Percentiles rank a stretch among this genome's conserved stretches.
Conservation (phyloP, 2,797 vertebrate genomes). For the Propithecus deckenii region DNA sequence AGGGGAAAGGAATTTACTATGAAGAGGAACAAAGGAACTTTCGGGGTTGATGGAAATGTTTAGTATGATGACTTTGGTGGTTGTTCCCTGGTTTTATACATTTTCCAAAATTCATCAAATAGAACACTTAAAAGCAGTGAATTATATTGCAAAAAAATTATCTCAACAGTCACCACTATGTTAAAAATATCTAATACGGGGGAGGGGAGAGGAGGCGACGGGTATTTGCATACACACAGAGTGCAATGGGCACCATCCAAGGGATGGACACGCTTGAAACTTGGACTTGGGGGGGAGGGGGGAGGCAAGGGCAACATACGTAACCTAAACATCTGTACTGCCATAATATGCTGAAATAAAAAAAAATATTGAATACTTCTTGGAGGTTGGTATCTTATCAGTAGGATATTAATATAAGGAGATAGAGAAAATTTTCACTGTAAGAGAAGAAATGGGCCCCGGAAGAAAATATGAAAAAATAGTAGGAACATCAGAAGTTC, state of each 20-base stretch:
- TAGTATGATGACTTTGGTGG: not conserved
- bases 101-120: not conserved
- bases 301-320: no score
- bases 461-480: slow-evolving; percentile 38
- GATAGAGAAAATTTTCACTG: not conserved
- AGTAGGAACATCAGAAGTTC: not conserved
- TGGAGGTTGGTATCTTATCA: not conserved
- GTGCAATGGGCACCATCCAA: no score
- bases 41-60: not conserved
- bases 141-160: not conserved
- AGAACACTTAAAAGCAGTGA: not conserved
- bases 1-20: not conserved
- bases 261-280: no score
- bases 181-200: not conserved
- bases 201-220: no score
- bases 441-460: not conserved
- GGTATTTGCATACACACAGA: no score
- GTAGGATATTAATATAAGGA: not conserved
- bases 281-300: no score
- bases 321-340: no score
- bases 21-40: not conserved
- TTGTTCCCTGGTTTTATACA: not conserved
- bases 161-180: not conserved
- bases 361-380: not conserved
- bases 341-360: no score